phyloP scores from a whole-genome alignment of 2,113 vertebrate genomes.

The Addax nasomaculatus region DNA sequence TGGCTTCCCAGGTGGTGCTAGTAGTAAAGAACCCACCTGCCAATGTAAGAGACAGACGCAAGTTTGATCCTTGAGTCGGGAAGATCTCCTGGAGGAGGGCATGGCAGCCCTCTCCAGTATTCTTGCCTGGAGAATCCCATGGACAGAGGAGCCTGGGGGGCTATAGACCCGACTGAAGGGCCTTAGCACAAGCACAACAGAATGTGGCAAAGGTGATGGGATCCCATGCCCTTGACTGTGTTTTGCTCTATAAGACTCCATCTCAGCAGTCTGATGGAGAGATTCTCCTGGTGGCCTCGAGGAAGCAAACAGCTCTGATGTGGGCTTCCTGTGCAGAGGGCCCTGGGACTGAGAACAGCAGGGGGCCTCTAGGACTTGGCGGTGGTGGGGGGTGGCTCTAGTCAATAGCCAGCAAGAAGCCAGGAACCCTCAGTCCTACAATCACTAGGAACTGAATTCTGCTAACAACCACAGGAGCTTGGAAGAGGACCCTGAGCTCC shows the following conservation, averaged over 20 bases:
- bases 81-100: background rate
- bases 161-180: background rate
- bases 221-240: background rate
- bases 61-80: background rate
- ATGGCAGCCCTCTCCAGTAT: background rate
- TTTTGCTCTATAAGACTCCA: background rate
- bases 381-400: background rate
- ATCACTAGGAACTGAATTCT: background rate
- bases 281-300: background rate
- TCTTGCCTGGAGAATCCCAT: background rate
- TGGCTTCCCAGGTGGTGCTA: background rate
- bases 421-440: background rate
- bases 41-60: background rate
- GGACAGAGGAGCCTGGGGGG: background rate
- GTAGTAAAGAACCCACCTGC: background rate
- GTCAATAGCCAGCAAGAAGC: background rate
- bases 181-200: background rate
- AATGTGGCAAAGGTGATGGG: background rate
- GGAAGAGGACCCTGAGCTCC: background rate
- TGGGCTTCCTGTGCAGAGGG: background rate
- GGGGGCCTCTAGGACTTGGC: background rate
- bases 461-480: background rate
- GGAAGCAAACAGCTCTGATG: background rate
- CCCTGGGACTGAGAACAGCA: accelerated
- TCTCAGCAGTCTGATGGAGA: background rate